Evolutionary conservation across 1,140 invertebrate genomes (phyloP), one percentile per base, ranked within the genome.

Genomic region (Zaprionus inermis): DNA sequence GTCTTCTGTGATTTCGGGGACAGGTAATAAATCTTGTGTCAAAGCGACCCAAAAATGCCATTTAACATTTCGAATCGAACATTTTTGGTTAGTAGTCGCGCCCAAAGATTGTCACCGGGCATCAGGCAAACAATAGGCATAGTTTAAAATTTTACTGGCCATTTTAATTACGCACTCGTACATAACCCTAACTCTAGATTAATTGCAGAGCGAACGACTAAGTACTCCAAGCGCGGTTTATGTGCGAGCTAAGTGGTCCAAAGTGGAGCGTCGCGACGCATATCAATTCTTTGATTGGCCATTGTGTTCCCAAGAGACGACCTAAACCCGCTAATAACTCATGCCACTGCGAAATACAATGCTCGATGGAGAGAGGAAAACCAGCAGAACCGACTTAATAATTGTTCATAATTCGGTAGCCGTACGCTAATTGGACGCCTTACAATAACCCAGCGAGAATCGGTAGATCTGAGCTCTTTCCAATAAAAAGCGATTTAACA

Each of bases 401-500:
- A 88, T 88, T 79, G 83, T 63, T 79, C 79, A 85, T 90, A 85
- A 85, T 81, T 79, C 85, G 85, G 85, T 89, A 90, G 85, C 85
- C 55, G 63, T 44, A 68, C 72, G 66, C 84, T 91, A 91, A 91
- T 91, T 88, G 76, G 75, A 79, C 57, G 73, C 72, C 64, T 72
- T 84, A 90, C 86, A 91, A 91, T 90, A 90, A 69, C 75, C n/a
- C n/a, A 44, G 70, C 78, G 63, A 81, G 11, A 68, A 38, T 44
- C 18, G n/a, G n/a, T n/a, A n/a, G n/a, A n/a, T 44, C 18, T 81
- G 75, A 84, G 77, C 76, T 79, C 78, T 76, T 38, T 69, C 72
- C 70, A 66, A 71, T 83, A 61, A 16, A 18, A 44, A 18, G 55
- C 72, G 75, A 73, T 86, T 81, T 61, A 80, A 81, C 74, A 82